These are phyloP conservation scores for Sinotaia quadrata DNA, from an alignment of 2,888 invertebrate genomes.

Conservation along the genomic window DNA sequence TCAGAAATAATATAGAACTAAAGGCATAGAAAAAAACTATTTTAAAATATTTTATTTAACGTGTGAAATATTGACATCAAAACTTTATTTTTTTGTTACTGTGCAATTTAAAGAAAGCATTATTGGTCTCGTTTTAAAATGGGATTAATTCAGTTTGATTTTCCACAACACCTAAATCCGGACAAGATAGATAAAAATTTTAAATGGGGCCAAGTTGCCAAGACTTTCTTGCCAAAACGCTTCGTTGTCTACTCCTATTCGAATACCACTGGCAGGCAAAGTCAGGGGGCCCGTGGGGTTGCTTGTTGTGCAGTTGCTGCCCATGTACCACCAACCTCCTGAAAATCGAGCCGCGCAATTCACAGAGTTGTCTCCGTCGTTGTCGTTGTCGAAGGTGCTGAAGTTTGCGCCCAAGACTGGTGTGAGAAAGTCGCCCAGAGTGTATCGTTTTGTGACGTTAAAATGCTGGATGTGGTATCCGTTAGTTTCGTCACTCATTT, in stretches of 20 bases:
- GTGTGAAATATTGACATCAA: no score
- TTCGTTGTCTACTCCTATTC: conserved; percentile 8
- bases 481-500: no score
- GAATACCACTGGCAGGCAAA: background rate
- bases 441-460: background rate
- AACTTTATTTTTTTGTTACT: no score
- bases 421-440: conserved; percentile 19
- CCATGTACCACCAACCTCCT: conserved; percentile 19
- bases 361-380: conserved; percentile 6
- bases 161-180: no score
- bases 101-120: no score
- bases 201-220: background rate
- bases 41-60: no score
- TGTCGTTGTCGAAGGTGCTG: conserved; percentile 22
- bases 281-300: conserved; percentile 19
- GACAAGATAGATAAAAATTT: conserved; percentile 16
- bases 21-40: no score
- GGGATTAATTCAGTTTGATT: no score
- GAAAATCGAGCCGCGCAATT: conserved; percentile 15
- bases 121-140: no score
- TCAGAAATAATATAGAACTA: no score
- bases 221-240: conserved; percentile 9
- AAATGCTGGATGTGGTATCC: no score
- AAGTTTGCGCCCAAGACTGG: conserved; percentile 8
- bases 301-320: conserved; percentile 16